A percentile compares a stretch with the other conserved stretches of the same genome.
These are phyloP conservation scores for Tachypleus tridentatus DNA, from an alignment of 1,140 invertebrate species.

Conservation along the genomic window DNA sequence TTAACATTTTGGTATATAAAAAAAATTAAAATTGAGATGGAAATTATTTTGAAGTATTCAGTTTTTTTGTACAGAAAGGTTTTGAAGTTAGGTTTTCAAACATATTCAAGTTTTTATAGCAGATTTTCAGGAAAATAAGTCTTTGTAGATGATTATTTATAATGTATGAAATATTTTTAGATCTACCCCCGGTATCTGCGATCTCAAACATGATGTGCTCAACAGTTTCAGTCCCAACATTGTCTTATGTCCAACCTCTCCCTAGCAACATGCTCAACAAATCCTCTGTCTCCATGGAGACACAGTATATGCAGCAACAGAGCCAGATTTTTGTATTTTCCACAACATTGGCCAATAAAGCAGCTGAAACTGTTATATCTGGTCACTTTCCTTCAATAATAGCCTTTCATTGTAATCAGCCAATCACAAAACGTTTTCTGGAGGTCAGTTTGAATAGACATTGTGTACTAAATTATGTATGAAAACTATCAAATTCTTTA, in stretches of 20 bases:
- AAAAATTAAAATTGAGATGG: too few relatives aligned
- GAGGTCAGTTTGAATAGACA: slow-evolving; percentile 47
- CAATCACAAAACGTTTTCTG: slow-evolving; percentile 84
- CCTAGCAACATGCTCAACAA: slow-evolving; percentile 67
- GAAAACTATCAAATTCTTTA: too few relatives aligned
- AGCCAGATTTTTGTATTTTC: slow-evolving; percentile 98
- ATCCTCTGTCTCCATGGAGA: slow-evolving; percentile 61
- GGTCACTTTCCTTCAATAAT: slow-evolving; percentile 85
- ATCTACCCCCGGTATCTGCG: slow-evolving; percentile 17
- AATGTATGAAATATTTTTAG: slow-evolving; percentile 1
- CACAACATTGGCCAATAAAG: slow-evolving; percentile 83
- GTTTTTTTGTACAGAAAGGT: too few relatives aligned
- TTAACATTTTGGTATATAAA: too few relatives aligned
- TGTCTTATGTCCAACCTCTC: slow-evolving; percentile 47
- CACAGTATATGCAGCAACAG: slow-evolving; percentile 85
- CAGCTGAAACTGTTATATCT: slow-evolving; percentile 76
- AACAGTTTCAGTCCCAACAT: slow-evolving; percentile 13
- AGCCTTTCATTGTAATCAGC: slow-evolving; percentile 87
- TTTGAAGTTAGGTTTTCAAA: too few relatives aligned
- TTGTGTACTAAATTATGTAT: too few relatives aligned
- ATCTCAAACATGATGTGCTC: slow-evolving; percentile 21
- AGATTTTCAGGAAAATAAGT: too few relatives aligned
- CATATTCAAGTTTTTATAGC: too few relatives aligned
- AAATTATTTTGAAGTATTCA: too few relatives aligned
- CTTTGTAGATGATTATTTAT: too few relatives aligned